Percentiles rank a stretch among this genome's conserved stretches.
phyloP scores from a whole-genome alignment of 2,797 vertebrate genomes.

The Notoglanidium macrostoma region DNA sequence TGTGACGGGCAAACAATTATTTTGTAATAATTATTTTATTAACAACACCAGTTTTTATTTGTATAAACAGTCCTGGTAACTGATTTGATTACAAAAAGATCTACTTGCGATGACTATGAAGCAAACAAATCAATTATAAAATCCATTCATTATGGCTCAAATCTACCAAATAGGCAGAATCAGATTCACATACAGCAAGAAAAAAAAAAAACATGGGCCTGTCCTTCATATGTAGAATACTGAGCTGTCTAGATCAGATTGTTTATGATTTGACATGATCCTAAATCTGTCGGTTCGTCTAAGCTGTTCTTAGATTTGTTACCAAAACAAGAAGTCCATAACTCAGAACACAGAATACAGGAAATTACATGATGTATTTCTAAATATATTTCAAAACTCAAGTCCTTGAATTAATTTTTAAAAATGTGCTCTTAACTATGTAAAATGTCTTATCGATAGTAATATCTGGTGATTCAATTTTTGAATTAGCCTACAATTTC shows the following conservation, averaged over 20 bases:
- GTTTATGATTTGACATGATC: not conserved
- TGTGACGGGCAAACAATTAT: not conserved
- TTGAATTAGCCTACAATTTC: not conserved
- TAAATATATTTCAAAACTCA: not conserved
- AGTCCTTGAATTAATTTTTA: not conserved
- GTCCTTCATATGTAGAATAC: not conserved
- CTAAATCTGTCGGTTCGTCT: not conserved
- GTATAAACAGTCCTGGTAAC: constrained; percentile 7
- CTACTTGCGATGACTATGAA: not conserved
- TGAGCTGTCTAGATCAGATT: not conserved
- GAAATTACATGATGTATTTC: not conserved
- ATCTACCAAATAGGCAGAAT: not conserved
- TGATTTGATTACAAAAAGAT: not conserved
- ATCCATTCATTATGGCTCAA: not conserved
- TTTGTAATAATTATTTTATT: constrained; percentile 12
- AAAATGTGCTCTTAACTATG: not conserved
- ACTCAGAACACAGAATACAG: not conserved
- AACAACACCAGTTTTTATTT: constrained; percentile 12
- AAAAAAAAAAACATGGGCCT: not conserved
- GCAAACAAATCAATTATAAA: not conserved
- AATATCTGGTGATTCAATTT: not conserved
- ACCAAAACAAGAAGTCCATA: not conserved
- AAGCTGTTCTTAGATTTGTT: not conserved
- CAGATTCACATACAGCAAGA: not conserved
- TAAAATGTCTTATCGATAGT: not conserved